Base-by-base conservation (phyloP, 37 sponge, comb jelly and placozoan genomes). In the Chondrilla cf. caribensis region DNA sequence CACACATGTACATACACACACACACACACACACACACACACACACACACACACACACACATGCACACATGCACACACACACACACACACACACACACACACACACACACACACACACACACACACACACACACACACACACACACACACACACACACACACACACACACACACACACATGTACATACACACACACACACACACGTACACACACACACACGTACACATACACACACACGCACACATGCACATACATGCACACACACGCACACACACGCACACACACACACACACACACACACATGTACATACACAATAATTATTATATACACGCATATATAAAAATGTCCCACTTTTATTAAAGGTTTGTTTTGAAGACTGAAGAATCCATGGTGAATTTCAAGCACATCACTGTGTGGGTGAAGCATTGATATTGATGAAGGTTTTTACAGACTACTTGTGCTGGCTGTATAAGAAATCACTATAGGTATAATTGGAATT, bases 1-100 rank as follows among this genome's bases (percentile, higher is more conserved):
- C 68, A 67, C 68, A 67, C 68, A 67, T 33, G 29, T 33, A 67
- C 68, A 67, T 33, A 67, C 68, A 67, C 68, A 67, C 68, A 67
- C 68, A 67, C 68, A 67, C 68, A 67, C 68, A 67, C 68, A 67
- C 68, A 67, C 68, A 67, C 68, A 67, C 68, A n/a, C 68, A 28
- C 26, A 67, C 68, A 67, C 68, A 67, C 32, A 28, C 32, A 67
- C 68, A 67, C 68, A 67, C 68, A 67, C 68, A 67, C 68, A 67
- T 33, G 29, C 68, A 67, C 68, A 67, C 68, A 67, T 33, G 29
- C 68, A 67, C 68, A 67, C 64, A 62, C 64, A 62, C 64, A 62
- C 64, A 62, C 64, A 62, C 64, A 62, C 64, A 62, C 64, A 62
- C 64, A 62, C 64, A 62, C 64, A 62, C 64, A 62, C 64, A 62